Base-by-base conservation (phyloP, 53 echinoderm and acorn worm species). In the Glandiceps talaboti region DNA sequence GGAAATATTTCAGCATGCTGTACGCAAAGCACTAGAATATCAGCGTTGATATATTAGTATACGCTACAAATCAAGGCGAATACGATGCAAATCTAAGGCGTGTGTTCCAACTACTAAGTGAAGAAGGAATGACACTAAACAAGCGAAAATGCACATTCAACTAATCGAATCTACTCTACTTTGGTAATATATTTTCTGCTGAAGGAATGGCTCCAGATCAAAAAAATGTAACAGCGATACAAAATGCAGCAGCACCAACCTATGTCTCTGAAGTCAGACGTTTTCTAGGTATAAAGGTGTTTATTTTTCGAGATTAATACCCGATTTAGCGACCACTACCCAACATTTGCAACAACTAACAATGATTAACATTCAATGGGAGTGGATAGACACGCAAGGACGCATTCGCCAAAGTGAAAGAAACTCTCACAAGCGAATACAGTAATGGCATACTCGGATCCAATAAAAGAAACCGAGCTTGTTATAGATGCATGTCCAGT, bases 1-100 rank as follows among this genome's bases (percentile, higher is more conserved):
- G 12, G 86, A 90, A 75, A 80, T 89, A 0, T 91, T 91, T 74
- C 89, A 91, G 72, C 86, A 93, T 80, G 82, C 90, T 64, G 80
- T 93, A 1, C 30, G 88, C 30, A 80, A 87, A 76, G 82, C 80
- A 28, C 31, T 81, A 28, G 81, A 80, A 80, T 32, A 77, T 84
- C 27, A 74, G 30, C 31, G 85, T 79, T 31, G 85, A 84, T 30
- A 84, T 84, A 28, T 28, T 84, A 14, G 32, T 84, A n/a, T 80
- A 84, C 30, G 85, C 79, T 64, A 1, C n/a, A n/a, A 73, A 1
- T 80, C 74, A 74, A 26, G 25, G 28, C n/a, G 79, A 82, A 30
- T 82, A 86, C 32, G 78, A 86, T 32, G 31, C n/a, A 1, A 29
- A 26, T 6, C 74, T 86, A 31, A 28, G 72, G 25, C 32, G 74